Base-by-base conservation (phyloP, 2,797 vertebrate genomes). In the Clarias laeviceps region DNA sequence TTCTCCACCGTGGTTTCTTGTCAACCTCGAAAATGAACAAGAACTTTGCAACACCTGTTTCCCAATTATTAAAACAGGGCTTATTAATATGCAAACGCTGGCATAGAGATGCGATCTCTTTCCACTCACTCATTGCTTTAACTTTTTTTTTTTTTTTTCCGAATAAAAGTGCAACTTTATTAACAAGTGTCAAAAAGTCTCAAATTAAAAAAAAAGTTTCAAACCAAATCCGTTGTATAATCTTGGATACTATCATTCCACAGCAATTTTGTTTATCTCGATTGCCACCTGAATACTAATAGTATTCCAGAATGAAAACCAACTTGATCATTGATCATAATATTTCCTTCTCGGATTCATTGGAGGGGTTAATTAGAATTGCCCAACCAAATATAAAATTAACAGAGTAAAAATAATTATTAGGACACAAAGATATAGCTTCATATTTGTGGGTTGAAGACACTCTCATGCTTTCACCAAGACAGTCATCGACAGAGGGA, bases 321-420 rank as follows among this genome's bases (percentile, higher is more conserved):
- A 45, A 56, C 57, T 86, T 59, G 84, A 84, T 82, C 90, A 29
- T 90, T 87, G 86, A 82, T n/a, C n/a, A 88, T 85, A 82, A 82
- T 76, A 77, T 87, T 76, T 89, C 82, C 56, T 70, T 89, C 84
- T 81, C 18, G 59, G 87, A 89, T 87, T 90, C 74, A 89, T 80
- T 80, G 62, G 74, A 90, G 62, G 80, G 72, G 34, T 84, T 91
- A 90, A 90, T 89, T 90, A 89, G 86, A 82, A 87, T 66, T 88
- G 87, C 84, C 88, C 87, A 91, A 88, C 88, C 88, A 91, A 86
- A 89, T 86, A 90, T 89, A 90, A 90, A 91, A 92, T 91, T 87
- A 90, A 87, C 56, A 72, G 37, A 85, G n/a, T 65, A 65, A 69
- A 59, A 68, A 84, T 62, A 70, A 62, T 34, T 22, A 85, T 80